phyloP scores from a whole-genome alignment of 2,797 vertebrate genomes.

The Sarcophilus harrisii region DNA sequence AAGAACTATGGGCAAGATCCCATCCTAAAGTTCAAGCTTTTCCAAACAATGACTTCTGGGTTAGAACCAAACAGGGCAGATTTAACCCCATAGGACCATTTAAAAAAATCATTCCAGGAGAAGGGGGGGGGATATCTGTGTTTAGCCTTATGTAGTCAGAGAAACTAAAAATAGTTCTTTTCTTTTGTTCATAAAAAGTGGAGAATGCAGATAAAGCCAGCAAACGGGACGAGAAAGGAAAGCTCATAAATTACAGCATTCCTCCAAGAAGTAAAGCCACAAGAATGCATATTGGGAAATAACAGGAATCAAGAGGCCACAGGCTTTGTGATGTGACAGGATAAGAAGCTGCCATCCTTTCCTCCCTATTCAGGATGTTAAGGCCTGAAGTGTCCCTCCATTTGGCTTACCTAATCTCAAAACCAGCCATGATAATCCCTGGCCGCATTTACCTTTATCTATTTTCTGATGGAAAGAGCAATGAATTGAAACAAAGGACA shows the following conservation, averaged over 20 bases:
- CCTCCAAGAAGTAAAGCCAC: conserved; percentile 81
- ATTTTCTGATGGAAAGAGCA: conserved; percentile 49
- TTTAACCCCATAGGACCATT: background rate
- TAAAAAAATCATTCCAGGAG: conserved; percentile 2
- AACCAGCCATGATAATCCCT: conserved; percentile 50
- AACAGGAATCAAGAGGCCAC: conserved; percentile 81
- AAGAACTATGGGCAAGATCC: conserved; percentile 1
- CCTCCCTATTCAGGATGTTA: conserved; percentile 40
- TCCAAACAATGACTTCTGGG: conserved; percentile 39
- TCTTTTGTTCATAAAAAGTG: conserved; percentile 75
- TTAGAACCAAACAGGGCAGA: background rate
- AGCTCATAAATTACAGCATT: conserved; percentile 79
- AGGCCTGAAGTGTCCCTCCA: conserved; percentile 48
- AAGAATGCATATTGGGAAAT: conserved; percentile 84
- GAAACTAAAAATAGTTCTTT: conserved; percentile 82
- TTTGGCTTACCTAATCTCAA: conserved; percentile 58
- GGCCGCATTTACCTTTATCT: conserved; percentile 27
- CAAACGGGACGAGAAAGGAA: conserved; percentile 73
- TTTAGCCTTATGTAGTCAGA: conserved; percentile 54
- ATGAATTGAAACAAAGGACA: conserved; percentile 46
- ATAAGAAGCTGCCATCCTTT: conserved; percentile 76
- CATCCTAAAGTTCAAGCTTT: conserved; percentile 41
- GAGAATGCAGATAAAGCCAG: conserved; percentile 81
- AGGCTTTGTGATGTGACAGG: conserved; percentile 72
- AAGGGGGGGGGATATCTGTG: background rate